phyloP scores from a whole-genome alignment of 2,113 vertebrate genomes.

The Microcebus murinus region DNA sequence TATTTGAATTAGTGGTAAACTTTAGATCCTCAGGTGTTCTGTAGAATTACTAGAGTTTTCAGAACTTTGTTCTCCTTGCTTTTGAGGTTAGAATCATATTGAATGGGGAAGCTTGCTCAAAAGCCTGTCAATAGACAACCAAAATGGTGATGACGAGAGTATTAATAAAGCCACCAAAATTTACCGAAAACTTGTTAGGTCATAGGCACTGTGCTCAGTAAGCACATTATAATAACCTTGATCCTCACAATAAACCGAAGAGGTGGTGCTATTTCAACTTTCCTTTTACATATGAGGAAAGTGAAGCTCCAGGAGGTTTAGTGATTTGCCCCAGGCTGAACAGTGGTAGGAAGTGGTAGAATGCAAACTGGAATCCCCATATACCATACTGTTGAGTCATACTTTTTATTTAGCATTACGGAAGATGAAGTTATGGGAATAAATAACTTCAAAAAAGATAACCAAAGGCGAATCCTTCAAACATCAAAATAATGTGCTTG shows the following conservation, averaged over 20 bases:
- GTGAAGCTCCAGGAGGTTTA: neutral
- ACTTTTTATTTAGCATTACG: neutral
- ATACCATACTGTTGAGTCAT: neutral
- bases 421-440: neutral
- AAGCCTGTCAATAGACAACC: neutral
- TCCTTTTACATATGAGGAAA: neutral
- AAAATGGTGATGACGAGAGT: neutral
- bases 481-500: neutral
- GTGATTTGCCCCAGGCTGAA: neutral
- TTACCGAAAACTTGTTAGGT: neutral
- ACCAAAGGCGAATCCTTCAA: neutral
- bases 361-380: neutral
- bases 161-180: neutral
- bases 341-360: neutral
- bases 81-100: neutral
- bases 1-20: neutral
- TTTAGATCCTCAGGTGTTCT: neutral
- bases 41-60: neutral
- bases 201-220: neutral
- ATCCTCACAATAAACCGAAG: neutral
- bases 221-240: neutral
- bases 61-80: neutral
- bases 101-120: neutral
- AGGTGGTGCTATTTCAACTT: neutral
- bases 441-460: slow-evolving; percentile 10